Evolutionary conservation across 2,113 vertebrate genomes (phyloP).

Genomic region (Datnioides undecimradiatus): DNA sequence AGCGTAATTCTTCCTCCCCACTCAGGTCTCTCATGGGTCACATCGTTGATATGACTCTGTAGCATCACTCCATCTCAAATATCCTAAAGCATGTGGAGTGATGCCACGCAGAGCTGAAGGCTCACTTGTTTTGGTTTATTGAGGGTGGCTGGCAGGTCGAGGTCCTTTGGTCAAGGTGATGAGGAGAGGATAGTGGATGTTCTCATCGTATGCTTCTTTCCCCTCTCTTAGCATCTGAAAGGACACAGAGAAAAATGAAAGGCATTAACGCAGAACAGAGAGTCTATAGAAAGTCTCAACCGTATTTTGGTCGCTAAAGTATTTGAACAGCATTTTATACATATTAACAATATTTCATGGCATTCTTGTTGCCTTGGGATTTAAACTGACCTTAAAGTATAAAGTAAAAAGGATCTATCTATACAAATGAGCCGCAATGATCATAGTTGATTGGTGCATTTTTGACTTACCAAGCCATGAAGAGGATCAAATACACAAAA

Average conservation of each 20-base stretch:
- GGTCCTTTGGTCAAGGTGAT: slow-evolving; percentile 88
- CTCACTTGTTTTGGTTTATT: slow-evolving; percentile 59
- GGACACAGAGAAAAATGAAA: slow-evolving; percentile 42
- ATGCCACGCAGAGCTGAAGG: not conserved
- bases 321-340: not conserved
- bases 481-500: no score
- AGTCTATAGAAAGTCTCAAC: not conserved
- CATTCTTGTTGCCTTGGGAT: not conserved
- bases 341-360: not conserved
- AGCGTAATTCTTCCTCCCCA: not conserved
- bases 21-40: slow-evolving; percentile 4
- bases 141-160: slow-evolving; percentile 59
- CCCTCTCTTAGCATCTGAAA: slow-evolving; percentile 94
- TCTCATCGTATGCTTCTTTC: slow-evolving; percentile 91
- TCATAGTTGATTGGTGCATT: no score
- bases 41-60: not conserved
- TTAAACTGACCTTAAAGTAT: not conserved
- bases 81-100: not conserved
- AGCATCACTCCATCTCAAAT: slow-evolving; percentile 10
- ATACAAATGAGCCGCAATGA: no score
- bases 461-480: no score
- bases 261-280: not conserved
- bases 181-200: slow-evolving; percentile 96
- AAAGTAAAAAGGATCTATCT: not conserved
- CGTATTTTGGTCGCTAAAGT: no score